Conservation (phyloP, 2,113 vertebrate species). For the Limanda limanda region DNA sequence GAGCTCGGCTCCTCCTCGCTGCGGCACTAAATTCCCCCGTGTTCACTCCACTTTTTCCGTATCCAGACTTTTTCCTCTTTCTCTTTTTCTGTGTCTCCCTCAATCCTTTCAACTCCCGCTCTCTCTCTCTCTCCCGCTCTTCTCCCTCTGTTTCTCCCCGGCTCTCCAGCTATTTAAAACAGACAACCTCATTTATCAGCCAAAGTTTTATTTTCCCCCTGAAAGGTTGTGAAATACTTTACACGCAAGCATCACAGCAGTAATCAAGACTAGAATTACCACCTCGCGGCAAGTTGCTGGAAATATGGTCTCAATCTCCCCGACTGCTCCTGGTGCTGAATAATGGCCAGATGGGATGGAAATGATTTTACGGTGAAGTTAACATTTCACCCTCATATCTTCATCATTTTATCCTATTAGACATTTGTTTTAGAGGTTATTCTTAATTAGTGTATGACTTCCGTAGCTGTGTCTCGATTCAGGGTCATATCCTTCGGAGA, state of each 20-base stretch:
- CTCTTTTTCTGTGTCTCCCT: conserved; percentile 8
- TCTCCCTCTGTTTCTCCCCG: neutral
- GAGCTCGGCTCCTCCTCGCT: conserved; percentile 35
- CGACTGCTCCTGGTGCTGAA: too few relatives aligned
- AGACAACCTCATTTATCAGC: neutral
- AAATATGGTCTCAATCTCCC: neutral
- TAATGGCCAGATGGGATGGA: too few relatives aligned
- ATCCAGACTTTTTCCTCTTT: neutral
- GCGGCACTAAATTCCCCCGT: conserved; percentile 35
- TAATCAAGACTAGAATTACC: neutral
- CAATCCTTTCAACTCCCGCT: conserved; percentile 22
- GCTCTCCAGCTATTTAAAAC: neutral
- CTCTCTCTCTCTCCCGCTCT: neutral
- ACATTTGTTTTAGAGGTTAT: neutral
- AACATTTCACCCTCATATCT: neutral
- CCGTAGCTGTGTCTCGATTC: neutral
- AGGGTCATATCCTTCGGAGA: too few relatives aligned
- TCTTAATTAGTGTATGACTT: neutral
- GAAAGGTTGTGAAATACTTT: neutral
- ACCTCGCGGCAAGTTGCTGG: neutral
- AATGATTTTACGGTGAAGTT: neutral
- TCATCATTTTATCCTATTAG: neutral
- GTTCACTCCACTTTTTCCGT: neutral
- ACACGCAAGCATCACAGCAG: neutral
- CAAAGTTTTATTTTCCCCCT: neutral